Evolutionary conservation across 2,113 vertebrate species (phyloP), one percentile per base, ranked within the genome.

Genomic region (Chloroceryle aenea): DNA sequence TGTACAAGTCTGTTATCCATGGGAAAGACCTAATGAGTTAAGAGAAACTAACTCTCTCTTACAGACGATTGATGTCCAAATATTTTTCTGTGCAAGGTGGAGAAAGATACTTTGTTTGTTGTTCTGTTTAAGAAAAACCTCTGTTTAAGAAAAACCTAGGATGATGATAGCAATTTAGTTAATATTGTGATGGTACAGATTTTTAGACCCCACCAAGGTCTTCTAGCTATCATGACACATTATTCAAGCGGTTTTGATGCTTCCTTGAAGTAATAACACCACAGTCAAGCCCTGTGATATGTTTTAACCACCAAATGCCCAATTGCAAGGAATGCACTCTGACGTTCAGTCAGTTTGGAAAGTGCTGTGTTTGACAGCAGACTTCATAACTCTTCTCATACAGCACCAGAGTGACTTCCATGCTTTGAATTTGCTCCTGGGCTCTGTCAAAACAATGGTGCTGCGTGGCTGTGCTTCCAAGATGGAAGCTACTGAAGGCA

Each of bases 1-100:
- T 14, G 6, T 8, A 1, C 34, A 4, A 19, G 17, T 36, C 21
- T 84, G 5, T 75, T 30, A 32, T 2, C 38, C 3, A 0, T 1
- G 3, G 45, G 29, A 8, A 42, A 34, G 36, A 47, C 17, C 9
- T 47, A 42, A 22, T 42, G 29, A 88, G 56, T 40, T 71, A 12
- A 55, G 50, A 50, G 61, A 36, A 22, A 10, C 34, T 71, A 40
- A 36, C 22, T 67, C 25, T 43, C 66, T 3, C 0, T 52, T 29
- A 36, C 36, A 62, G 47, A 20, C 22, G 7, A 38, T 26, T 19
- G 7, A 13, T 43, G 14, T 53, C 45, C 36, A 53, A 0, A 21
- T 88, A 58, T 14, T 71, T 85, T 85, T 58, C 43, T 52, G 14
- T 36, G 34, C 34, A 58, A 45, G 0, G 0, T 32, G 25, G 23